A percentile compares a stretch with the other conserved stretches of the same genome.
Conservation (phyloP, 2,888 invertebrate genomes). For the Diachrysia chrysitis region DNA sequence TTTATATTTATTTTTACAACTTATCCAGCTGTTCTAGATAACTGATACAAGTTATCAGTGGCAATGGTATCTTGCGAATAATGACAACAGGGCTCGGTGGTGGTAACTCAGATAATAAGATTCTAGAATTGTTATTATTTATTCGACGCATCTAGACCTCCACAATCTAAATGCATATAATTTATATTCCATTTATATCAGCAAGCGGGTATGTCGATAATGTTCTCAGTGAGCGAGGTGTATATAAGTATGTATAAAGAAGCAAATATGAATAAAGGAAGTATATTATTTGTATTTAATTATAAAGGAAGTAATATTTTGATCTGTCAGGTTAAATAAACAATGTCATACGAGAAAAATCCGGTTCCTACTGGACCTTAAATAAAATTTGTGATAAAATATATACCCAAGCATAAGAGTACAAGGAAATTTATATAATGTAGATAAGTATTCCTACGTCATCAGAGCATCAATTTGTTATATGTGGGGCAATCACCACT, state of each 20-base stretch:
- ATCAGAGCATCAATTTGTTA: constrained; percentile 28
- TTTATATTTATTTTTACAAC: constrained; percentile 28
- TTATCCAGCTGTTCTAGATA: constrained; percentile 46
- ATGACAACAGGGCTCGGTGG: constrained; percentile 25
- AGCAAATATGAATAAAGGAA: background rate
- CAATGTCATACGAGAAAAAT: background rate
- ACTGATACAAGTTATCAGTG: constrained; percentile 42
- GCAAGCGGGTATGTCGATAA: constrained; percentile 1
- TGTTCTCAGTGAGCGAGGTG: too few species aligned
- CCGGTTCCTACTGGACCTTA: background rate
- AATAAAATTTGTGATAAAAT: background rate
- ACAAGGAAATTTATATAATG: constrained; percentile 17
- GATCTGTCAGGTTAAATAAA: background rate
- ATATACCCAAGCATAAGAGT: background rate
- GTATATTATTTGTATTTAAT: too few species aligned
- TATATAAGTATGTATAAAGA: too few species aligned
- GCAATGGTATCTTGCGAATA: constrained; percentile 21
- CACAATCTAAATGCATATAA: background rate
- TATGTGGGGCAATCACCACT: constrained; percentile 35
- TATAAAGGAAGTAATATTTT: background rate
- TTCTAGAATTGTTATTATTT: constrained; percentile 41
- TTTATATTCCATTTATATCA: background rate
- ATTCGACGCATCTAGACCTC: constrained; percentile 1
- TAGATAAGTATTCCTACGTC: constrained; percentile 8
- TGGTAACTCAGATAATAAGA: constrained; percentile 21